These are phyloP conservation scores for Anhinga rufa DNA, from an alignment of 2,113 vertebrate genomes.

Conservation along the genomic window DNA sequence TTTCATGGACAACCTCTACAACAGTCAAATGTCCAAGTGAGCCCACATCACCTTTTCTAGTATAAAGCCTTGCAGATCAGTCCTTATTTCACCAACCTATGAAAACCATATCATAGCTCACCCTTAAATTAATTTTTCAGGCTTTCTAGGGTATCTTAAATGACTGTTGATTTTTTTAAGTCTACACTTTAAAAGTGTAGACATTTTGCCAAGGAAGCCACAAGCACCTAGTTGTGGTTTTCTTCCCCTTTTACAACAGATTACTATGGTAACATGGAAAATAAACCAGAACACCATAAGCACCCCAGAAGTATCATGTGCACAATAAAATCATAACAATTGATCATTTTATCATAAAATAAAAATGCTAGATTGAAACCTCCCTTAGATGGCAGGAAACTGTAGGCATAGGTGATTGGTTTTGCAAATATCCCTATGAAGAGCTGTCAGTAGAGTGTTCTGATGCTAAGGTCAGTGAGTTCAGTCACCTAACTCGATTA, in stretches of 20 bases:
- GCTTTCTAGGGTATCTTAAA: background rate
- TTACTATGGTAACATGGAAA: background rate
- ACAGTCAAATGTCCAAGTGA: background rate
- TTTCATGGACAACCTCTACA: background rate
- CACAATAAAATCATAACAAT: background rate
- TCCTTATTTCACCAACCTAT: background rate
- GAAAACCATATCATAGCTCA: background rate
- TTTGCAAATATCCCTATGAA: background rate
- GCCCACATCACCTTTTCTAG: background rate
- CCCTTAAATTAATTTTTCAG: background rate
- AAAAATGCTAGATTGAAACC: background rate
- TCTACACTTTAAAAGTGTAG: background rate
- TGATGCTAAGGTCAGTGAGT: background rate
- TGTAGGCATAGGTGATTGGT: background rate
- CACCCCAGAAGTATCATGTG: background rate
- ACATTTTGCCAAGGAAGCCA: background rate
- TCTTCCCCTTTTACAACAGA: background rate
- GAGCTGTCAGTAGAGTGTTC: background rate
- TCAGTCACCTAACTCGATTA: rapidly evolving
- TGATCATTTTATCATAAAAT: background rate
- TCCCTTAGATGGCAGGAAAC: background rate
- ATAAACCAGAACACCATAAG: background rate
- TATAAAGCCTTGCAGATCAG: background rate
- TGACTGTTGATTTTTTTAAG: background rate
- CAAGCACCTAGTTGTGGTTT: background rate